phyloP scores from a whole-genome alignment of 2,888 invertebrate genomes.

The Pardosa pseudoannulata region DNA sequence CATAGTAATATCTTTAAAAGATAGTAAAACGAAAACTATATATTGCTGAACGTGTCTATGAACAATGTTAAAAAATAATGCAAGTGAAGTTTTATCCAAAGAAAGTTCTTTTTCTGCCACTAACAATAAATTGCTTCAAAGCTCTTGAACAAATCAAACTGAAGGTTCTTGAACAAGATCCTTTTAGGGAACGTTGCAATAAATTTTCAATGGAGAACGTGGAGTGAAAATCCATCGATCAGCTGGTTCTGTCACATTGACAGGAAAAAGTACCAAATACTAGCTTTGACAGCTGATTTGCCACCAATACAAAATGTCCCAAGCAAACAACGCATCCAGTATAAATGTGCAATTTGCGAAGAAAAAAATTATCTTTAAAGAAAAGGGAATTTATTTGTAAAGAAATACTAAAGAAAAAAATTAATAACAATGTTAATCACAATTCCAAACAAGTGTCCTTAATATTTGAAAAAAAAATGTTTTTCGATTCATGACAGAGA shows the following conservation, averaged over 20 bases:
- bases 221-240: constrained; percentile 46
- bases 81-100: not conserved
- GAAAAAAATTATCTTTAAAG: not conserved
- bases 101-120: not conserved
- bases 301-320: not conserved
- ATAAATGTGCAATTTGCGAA: not conserved
- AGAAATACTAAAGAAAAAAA: too few species aligned
- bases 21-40: too few species aligned
- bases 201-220: constrained; percentile 5
- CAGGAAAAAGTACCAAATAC: constrained; percentile 41
- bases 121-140: constrained; percentile 22
- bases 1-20: too few species aligned
- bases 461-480: too few species aligned
- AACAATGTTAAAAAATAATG: too few species aligned
- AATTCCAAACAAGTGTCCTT: too few species aligned
- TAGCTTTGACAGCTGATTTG: constrained; percentile 51
- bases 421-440: too few species aligned
- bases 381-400: not conserved
- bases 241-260: constrained; percentile 54
- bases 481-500: too few species aligned
- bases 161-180: not conserved
- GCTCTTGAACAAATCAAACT: constrained; percentile 26
- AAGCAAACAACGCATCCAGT: not conserved
- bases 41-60: too few species aligned
- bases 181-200: constrained; percentile 6